Conservation (phyloP, 2,888 invertebrate species). For the Microplitis manilae region DNA sequence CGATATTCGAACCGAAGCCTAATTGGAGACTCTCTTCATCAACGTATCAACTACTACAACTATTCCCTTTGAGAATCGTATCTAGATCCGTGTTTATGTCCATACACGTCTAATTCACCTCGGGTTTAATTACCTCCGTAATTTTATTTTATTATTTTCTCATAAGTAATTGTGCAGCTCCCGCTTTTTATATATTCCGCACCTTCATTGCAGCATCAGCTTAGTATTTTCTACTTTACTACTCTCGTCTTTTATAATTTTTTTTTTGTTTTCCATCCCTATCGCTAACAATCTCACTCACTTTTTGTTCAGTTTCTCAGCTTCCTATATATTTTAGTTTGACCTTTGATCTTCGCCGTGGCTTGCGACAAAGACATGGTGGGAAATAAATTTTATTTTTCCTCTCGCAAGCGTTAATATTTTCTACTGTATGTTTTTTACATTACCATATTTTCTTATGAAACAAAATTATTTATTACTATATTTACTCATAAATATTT, state of each 20-base stretch:
- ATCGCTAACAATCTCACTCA: background rate
- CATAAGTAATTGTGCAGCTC: background rate
- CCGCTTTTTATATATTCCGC: background rate
- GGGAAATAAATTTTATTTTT: background rate
- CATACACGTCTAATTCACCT: conserved; percentile 5
- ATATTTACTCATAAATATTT: too few relatives aligned
- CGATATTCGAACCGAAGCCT: conserved; percentile 53
- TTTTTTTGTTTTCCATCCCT: conserved; percentile 18
- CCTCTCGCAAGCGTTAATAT: background rate
- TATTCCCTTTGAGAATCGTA: background rate
- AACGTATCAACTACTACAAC: background rate
- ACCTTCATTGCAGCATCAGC: conserved; percentile 31
- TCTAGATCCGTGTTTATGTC: background rate
- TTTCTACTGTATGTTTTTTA: background rate
- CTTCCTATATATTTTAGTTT: conserved; percentile 35
- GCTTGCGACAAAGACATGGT: conserved; percentile 25
- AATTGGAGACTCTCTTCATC: conserved; percentile 53
- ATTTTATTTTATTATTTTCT: conserved; percentile 30
- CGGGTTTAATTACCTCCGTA: conserved; percentile 17
- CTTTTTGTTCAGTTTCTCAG: conserved; percentile 20
- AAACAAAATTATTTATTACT: too few relatives aligned
- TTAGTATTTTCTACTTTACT: conserved; percentile 21
- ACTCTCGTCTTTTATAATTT: background rate
- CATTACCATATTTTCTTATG: background rate
- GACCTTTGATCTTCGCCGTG: conserved; percentile 52